phyloP scores from a whole-genome alignment of 2,113 vertebrate species.

The Mustelus asterias region DNA sequence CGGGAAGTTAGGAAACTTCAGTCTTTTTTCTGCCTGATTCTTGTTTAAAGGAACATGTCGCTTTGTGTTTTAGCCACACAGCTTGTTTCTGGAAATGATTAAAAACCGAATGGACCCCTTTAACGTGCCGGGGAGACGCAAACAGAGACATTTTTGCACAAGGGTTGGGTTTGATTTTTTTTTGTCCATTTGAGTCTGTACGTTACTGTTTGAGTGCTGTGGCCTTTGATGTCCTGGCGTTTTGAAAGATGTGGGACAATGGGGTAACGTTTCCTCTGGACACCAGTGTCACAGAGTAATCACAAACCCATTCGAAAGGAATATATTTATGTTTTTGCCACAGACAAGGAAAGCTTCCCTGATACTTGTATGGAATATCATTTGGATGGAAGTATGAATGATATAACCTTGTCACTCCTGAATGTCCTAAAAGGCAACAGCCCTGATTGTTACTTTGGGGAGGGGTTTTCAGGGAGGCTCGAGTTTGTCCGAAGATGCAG shows the following conservation, averaged over 20 bases:
- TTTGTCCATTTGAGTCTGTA: neutral
- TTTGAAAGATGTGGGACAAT: conserved; percentile 3
- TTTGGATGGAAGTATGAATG: neutral
- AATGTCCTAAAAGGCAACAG: neutral
- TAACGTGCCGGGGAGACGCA: neutral
- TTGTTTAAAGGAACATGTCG: neutral
- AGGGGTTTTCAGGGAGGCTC: neutral
- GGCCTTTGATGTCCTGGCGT: neutral
- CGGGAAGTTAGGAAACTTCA: neutral
- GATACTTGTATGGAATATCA: neutral
- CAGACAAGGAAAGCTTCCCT: neutral
- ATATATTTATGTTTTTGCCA: neutral
- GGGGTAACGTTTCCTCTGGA: neutral
- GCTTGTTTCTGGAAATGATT: conserved; percentile 1
- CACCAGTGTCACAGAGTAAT: neutral
- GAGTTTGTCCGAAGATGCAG: neutral
- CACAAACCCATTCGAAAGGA: neutral
- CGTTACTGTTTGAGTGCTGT: neutral
- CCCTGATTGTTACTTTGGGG: neutral
- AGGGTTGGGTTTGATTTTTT: neutral
- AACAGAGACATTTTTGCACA: neutral
- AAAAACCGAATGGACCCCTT: neutral
- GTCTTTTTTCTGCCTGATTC: neutral
- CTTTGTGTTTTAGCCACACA: neutral
- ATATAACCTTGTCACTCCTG: neutral